Evolutionary conservation across 2,888 invertebrate species (phyloP), one percentile per base, ranked within the genome.

Genomic region (Callosobruchus maculatus): DNA sequence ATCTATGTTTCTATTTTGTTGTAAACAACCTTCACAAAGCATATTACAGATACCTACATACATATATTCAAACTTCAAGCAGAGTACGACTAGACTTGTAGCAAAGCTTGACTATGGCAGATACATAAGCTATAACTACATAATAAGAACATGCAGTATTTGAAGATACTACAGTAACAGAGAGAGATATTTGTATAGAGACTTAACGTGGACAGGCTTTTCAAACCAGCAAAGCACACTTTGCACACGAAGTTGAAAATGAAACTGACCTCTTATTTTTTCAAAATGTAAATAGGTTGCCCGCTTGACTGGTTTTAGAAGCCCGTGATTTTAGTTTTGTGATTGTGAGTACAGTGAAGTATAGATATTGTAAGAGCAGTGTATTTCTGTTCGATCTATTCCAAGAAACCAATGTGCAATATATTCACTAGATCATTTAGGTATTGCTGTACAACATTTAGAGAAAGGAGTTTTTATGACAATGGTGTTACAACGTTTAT

Each of bases 311-410:
- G 13, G 18, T 49, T 13, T 49, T 18, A 49, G 13, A 49, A 49
- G 73, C 73, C 21, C 73, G 71, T 73, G 71, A 71, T 73, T 69
- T 71, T 73, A 67, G 70, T 71, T 73, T 82, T 79, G 81, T 82
- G 81, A 81, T 81, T 80, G 80, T 81, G 80, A 81, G 77, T 79
- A 81, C 78, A 80, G 80, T 81, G 81, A 79, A 81, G 78, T 81
- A n/a, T n/a, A 81, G 77, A 80, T 80, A 72, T 72, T 69, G 70
- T 77, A 73, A 72, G 74, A 49, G 49, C 49, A 49, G 49, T 49
- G 49, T 75, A 70, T 74, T 4, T 67, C 73, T 71, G 22, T 22
- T 26, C 66, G 22, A 73, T 70, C 66, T 68, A 71, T 71, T 49
- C 1, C 9, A 49, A 71, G 70, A 68, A 68, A 72, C 71, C 68